Base-by-base conservation (phyloP, 2,113 vertebrate genomes). In the Stictonetta naevosa region DNA sequence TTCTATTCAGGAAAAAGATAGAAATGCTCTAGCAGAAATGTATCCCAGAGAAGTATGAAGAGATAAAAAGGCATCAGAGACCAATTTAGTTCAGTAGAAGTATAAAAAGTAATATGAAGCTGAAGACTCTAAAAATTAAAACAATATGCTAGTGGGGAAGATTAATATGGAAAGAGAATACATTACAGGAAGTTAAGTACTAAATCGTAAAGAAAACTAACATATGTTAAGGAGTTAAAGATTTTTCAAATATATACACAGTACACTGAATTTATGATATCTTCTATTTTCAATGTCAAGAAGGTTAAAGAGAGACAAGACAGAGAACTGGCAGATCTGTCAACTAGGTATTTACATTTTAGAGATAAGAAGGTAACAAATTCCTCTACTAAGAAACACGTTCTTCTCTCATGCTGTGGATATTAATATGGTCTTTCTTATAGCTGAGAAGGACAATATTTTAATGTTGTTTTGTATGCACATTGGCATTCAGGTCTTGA, bases 121-220 rank as follows among this genome's bases (percentile, higher is more conserved):
- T 48, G 23, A 48, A 40, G 23, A 74, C 66, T 93, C 56, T 46
- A 92, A 95, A 94, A 91, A 40, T 67, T 77, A 89, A 92, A 96
- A 79, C 14, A 66, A 68, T 72, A 64, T 74, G 67, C 68, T 86
- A 90, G 28, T 40, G 73, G 46, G 26, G 38, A 97, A 95, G 67
- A 90, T 95, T 81, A 97, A 62, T 85, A 69, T 31, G 83, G 67
- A 73, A 96, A 91, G 84, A 96, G 96, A 97, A 92, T 56, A 81
- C 88, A 90, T 60, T 21, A 34, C 52, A 73, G 79, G 34, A 90
- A 83, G 5, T 5, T 85, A 84, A 84, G 56, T 62, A 96, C 53
- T 88, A 94, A 92, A 85, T 83, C 36, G 78, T 55, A 96, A 93
- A 93, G 50, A 83, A 69, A 64, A 97, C 94, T 73, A 85, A 97